These are phyloP conservation scores for Chrysaora quinquecirrha DNA, from an alignment of 30 jellyfish, hydroid and myxozoan species.

Conservation along the genomic window DNA sequence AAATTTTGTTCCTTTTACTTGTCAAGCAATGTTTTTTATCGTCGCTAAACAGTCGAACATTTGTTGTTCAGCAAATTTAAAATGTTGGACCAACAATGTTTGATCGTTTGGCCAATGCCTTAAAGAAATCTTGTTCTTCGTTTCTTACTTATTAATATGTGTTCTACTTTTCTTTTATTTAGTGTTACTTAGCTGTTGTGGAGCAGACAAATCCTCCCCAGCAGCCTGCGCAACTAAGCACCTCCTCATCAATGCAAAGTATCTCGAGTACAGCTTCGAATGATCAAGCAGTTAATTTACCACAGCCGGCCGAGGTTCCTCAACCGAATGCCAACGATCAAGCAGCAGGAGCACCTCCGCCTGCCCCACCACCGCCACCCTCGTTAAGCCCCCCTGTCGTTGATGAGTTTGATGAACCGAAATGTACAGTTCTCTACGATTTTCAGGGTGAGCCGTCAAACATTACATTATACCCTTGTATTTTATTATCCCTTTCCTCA, in stretches of 20 bases:
- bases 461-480: neutral
- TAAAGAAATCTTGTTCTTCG: too few species aligned
- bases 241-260: slow-evolving; percentile 50
- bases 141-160: too few species aligned
- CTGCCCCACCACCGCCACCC: slow-evolving; percentile 77
- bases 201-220: slow-evolving; percentile 69
- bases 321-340: slow-evolving; percentile 25
- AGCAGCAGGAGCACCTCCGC: slow-evolving; percentile 50
- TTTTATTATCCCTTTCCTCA: neutral
- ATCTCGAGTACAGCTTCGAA: slow-evolving; percentile 50
- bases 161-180: too few species aligned
- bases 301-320: slow-evolving; percentile 71
- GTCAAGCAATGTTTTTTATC: too few species aligned
- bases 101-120: too few species aligned
- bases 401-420: slow-evolving; percentile 85
- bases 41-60: too few species aligned
- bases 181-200: slow-evolving; percentile 91
- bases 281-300: slow-evolving; percentile 28
- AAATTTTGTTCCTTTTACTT: too few species aligned
- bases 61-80: too few species aligned
- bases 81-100: too few species aligned
- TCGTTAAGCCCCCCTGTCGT: slow-evolving; percentile 34
- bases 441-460: slow-evolving; percentile 89
- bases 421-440: slow-evolving; percentile 89
- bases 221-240: slow-evolving; percentile 39